Base-by-base conservation (phyloP, 2,797 vertebrate genomes). In the Centroberyx gerrardi region DNA sequence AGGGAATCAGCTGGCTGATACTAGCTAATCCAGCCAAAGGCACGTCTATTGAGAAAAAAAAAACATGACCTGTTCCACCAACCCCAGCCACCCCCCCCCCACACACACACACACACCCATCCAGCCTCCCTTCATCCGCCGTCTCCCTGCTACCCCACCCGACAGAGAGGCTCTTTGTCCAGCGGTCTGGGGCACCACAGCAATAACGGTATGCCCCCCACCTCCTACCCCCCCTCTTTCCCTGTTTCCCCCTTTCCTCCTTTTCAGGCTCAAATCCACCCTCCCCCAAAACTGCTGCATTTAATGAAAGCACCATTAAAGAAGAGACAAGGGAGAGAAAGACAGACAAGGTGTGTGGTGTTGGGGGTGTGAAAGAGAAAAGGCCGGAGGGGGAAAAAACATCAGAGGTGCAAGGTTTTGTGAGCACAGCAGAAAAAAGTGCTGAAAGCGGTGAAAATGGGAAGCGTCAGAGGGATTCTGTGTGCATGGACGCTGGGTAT, bases 371-470 rank as follows among this genome's bases (percentile, higher is more conserved):
- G 85, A 90, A 88, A 93, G 86, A 92, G 86, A 92, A 91, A 84
- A 78, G 76, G 80, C 85, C 66, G 80, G 81, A 73, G 28, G 33
- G 68, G 52, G 60, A 51, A 72, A 86, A 84, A 76, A 85, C 84
- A 83, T 85, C 82, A 79, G 88, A 92, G 91, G 93, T 93, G 90
- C 76, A 62, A 87, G 80, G 88, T 93, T 95, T 93, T 93, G 94
- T 94, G 89, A 92, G 87, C 90, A 71, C 92, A 93, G 95, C 93
- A 94, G 85, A 92, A 94, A 94, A 95, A 94, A 94, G 90, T 94
- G 94, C 94, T 95, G 95, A 95, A 95, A 93, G 91, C 81, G 13
- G 85, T 89, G 89, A 93, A 94, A 94, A 92, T 76, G 78, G 72
- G 67, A 79, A 87, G 87, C 78, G 86, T 91, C 83, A 87, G 81